phyloP scores from a whole-genome alignment of 1,140 invertebrate species.

The Sitodiplosis mosellana region DNA sequence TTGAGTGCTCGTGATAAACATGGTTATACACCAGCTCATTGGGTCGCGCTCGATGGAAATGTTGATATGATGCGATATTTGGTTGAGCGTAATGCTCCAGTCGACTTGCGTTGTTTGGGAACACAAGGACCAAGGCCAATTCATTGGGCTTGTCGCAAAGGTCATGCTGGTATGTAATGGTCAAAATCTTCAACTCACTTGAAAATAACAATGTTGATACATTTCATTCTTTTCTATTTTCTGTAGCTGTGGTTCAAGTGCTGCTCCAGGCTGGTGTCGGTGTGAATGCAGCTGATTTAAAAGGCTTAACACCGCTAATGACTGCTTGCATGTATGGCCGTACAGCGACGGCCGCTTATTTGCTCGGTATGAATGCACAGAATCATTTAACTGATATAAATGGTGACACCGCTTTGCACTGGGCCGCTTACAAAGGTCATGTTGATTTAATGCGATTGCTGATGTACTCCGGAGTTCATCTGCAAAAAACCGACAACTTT shows the following conservation, averaged over 20 bases:
- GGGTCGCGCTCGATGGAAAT: conserved; percentile 75
- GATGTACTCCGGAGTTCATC: conserved; percentile 71
- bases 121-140: conserved; percentile 76
- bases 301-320: conserved; percentile 77
- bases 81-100: conserved; percentile 59
- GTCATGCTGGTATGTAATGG: conserved; percentile 51
- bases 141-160: conserved; percentile 76
- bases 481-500: conserved; percentile 80
- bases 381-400: conserved; percentile 76
- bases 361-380: conserved; percentile 70
- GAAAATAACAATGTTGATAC: neutral
- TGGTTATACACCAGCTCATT: conserved; percentile 81
- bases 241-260: conserved; percentile 44
- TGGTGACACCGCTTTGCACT: conserved; percentile 80
- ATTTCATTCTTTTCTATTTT: neutral
- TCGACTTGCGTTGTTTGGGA: conserved; percentile 70
- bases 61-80: conserved; percentile 68
- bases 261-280: conserved; percentile 67
- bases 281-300: conserved; percentile 77
- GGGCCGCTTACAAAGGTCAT: conserved; percentile 86
- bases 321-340: conserved; percentile 85
- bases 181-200: neutral
- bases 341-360: conserved; percentile 69
- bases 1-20: conserved; percentile 63
- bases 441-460: conserved; percentile 69